Conservation (phyloP, 2,797 vertebrate species). For the Morus bassanus region DNA sequence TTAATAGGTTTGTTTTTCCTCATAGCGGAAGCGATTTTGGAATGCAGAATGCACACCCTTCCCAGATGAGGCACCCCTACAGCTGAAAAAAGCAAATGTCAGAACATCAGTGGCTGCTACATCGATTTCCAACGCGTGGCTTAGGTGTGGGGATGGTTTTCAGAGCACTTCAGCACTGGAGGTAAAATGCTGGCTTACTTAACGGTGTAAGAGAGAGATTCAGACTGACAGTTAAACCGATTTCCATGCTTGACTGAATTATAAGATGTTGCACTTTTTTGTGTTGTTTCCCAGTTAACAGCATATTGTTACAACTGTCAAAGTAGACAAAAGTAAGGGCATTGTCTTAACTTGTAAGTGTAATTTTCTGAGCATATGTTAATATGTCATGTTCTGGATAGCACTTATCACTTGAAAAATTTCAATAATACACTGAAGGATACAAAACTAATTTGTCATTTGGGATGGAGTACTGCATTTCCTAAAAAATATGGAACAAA, state of each 20-base stretch:
- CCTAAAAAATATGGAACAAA: neutral
- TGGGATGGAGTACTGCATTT: neutral
- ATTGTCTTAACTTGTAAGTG: neutral
- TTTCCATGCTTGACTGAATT: neutral
- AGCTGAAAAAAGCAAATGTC: slow-evolving; percentile 30
- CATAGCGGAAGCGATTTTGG: slow-evolving; percentile 77
- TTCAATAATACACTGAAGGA: neutral
- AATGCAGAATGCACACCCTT: slow-evolving; percentile 73
- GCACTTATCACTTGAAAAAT: neutral
- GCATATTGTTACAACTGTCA: neutral
- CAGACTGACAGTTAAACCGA: neutral
- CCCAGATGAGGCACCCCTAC: slow-evolving; percentile 71
- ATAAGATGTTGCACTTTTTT: neutral
- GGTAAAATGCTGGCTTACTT: slow-evolving; percentile 41
- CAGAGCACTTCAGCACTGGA: slow-evolving; percentile 42
- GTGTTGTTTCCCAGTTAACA: neutral
- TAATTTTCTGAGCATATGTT: neutral
- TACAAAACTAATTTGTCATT: neutral
- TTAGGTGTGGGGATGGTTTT: slow-evolving; percentile 87
- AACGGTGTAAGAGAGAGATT: neutral
- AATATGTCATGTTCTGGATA: neutral
- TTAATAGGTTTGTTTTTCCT: neutral
- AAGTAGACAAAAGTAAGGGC: neutral
- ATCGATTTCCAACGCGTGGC: slow-evolving; percentile 80
- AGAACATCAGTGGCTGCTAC: slow-evolving; percentile 50